A percentile compares a stretch with the other conserved stretches of the same genome.
These are phyloP conservation scores for Aproaerema taeniolella DNA, from an alignment of 2,888 invertebrate species.

Conservation along the genomic window DNA sequence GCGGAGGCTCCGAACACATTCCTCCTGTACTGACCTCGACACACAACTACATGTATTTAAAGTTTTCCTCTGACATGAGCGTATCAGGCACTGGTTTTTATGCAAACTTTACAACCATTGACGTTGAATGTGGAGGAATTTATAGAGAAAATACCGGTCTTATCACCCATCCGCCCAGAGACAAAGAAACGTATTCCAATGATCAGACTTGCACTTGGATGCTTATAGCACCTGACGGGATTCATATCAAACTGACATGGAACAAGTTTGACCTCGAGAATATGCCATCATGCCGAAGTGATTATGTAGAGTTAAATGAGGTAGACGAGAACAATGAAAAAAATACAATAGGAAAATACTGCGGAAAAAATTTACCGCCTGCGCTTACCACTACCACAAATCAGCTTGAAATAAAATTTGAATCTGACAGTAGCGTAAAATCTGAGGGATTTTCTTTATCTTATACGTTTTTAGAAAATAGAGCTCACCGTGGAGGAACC, in stretches of 20 bases:
- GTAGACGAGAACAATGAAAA: slow-evolving; percentile 67
- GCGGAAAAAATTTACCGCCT: slow-evolving; percentile 82
- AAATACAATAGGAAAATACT: slow-evolving; percentile 76
- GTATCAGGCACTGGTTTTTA: slow-evolving; percentile 82
- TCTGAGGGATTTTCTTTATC: slow-evolving; percentile 84
- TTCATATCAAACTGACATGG: slow-evolving; percentile 86
- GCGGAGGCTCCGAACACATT: slow-evolving; percentile 72
- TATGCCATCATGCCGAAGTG: slow-evolving; percentile 75
- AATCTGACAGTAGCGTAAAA: slow-evolving; percentile 69
- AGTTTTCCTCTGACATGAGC: slow-evolving; percentile 79
- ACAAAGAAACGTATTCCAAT: slow-evolving; percentile 44
- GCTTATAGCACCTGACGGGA: slow-evolving; percentile 82
- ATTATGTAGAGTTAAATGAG: slow-evolving; percentile 84
- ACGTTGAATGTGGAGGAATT: slow-evolving; percentile 86
- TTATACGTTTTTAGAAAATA: slow-evolving; percentile 75
- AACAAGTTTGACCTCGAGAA: slow-evolving; percentile 82
- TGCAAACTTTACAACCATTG: slow-evolving; percentile 83
- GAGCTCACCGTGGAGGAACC: slow-evolving; percentile 82
- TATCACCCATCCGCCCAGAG: slow-evolving; percentile 79
- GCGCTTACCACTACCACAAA: slow-evolving; percentile 81
- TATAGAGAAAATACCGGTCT: slow-evolving; percentile 76
- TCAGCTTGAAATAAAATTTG: slow-evolving; percentile 82
- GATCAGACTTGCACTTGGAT: slow-evolving; percentile 84
- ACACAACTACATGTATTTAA: slow-evolving; percentile 83
- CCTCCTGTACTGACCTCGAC: slow-evolving; percentile 81